Conservation (phyloP, 2,888 invertebrate genomes). For the Alcis repandata region DNA sequence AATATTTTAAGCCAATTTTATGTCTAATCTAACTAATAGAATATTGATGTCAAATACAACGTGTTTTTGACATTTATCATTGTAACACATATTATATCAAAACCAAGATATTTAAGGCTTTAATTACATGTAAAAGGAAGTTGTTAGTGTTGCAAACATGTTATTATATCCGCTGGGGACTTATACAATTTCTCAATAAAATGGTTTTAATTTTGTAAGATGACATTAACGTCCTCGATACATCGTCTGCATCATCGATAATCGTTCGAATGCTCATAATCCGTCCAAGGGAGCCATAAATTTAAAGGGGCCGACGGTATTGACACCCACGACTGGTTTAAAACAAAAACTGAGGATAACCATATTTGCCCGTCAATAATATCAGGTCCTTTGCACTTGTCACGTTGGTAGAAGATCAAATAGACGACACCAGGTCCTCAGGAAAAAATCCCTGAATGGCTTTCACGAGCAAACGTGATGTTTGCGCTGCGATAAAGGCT, state of each 20-base stretch:
- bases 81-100: constrained; percentile 43
- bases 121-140: constrained; percentile 49
- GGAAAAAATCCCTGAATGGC: constrained; percentile 79
- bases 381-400: constrained; percentile 82
- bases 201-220: constrained; percentile 8
- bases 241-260: constrained; percentile 49
- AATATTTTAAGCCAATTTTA: constrained; percentile 17
- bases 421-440: constrained; percentile 67
- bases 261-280: constrained; percentile 54
- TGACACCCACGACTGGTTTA: constrained; percentile 66
- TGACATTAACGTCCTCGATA: constrained; percentile 48
- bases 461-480: constrained; percentile 83
- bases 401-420: constrained; percentile 84
- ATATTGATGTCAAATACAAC: constrained; percentile 25
- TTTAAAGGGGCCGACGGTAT: constrained; percentile 51
- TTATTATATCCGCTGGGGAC: constrained; percentile 37
- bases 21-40: constrained; percentile 28
- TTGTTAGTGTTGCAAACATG: constrained; percentile 39
- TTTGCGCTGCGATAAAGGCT: constrained; percentile 82
- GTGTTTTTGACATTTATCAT: constrained; percentile 41
- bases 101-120: constrained; percentile 39
- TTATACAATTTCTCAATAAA: constrained; percentile 9
- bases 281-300: constrained; percentile 64
- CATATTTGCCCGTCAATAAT: constrained; percentile 77
- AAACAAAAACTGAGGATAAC: constrained; percentile 73